Evolutionary conservation across 2,113 vertebrate species (phyloP).

Genomic region (Pantherophis guttatus): DNA sequence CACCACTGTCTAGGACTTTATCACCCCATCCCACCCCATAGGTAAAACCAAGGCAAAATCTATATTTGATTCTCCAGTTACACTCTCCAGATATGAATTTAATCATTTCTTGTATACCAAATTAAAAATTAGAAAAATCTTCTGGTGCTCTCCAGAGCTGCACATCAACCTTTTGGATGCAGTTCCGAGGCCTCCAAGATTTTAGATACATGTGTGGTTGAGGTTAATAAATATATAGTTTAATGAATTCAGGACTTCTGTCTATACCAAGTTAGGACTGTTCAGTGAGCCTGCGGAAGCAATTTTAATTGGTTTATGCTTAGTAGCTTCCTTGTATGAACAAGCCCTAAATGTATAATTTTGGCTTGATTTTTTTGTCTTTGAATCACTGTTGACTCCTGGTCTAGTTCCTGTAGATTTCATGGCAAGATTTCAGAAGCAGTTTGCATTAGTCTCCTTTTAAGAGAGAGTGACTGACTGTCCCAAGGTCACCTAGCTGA

Average conservation of each 20-base stretch:
- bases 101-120: background rate
- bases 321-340: background rate
- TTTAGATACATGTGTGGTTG: background rate
- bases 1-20: background rate
- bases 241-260: background rate
- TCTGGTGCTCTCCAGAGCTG: background rate
- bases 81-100: background rate
- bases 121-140: background rate
- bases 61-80: background rate
- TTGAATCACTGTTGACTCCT: background rate
- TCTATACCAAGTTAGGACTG: background rate
- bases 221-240: background rate
- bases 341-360: background rate
- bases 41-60: background rate
- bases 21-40: background rate
- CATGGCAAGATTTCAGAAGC: background rate
- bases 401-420: background rate
- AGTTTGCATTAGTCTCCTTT: background rate
- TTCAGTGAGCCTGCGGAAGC: background rate
- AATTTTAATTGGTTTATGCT: background rate
- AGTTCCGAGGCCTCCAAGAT: background rate
- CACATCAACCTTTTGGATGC: background rate
- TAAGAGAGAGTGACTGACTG: background rate
- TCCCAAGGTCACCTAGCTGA: background rate
- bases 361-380: background rate